phyloP scores from a whole-genome alignment of 1,140 invertebrate genomes.

The Rhysida immarginata region DNA sequence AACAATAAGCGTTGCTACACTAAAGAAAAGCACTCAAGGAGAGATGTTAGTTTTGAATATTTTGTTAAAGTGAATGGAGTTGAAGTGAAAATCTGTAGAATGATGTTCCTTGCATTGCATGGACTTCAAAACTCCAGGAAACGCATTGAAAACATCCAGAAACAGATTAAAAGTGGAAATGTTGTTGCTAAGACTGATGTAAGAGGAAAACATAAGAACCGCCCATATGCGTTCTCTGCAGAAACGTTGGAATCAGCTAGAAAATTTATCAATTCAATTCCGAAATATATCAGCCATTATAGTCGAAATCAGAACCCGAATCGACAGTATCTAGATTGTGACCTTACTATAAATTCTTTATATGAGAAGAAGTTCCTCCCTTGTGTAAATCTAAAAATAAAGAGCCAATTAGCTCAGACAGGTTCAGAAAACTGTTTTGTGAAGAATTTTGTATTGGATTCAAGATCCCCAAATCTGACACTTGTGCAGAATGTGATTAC shows the following conservation, averaged over 20 bases:
- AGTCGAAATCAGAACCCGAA: background rate
- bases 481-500: background rate
- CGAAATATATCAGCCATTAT: background rate
- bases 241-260: background rate
- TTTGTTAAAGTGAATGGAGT: background rate
- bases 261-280: background rate
- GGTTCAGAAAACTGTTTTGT: constrained; percentile 1
- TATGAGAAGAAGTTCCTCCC: background rate
- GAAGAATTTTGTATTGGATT: constrained; percentile 6
- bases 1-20: background rate
- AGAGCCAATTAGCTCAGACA: background rate
- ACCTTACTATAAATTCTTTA: background rate
- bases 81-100: background rate
- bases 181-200: background rate
- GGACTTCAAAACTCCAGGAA: background rate
- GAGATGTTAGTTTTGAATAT: background rate
- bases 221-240: background rate
- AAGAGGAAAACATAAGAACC: background rate
- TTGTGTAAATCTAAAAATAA: background rate
- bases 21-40: background rate
- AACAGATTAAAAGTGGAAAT: background rate
- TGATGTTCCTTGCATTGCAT: background rate
- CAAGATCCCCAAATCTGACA: constrained; percentile 6
- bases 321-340: background rate
- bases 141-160: background rate